Percentiles rank a stretch among this genome's conserved stretches.
Conservation (phyloP, 2,113 vertebrate genomes). For the Microcebus jonahi region DNA sequence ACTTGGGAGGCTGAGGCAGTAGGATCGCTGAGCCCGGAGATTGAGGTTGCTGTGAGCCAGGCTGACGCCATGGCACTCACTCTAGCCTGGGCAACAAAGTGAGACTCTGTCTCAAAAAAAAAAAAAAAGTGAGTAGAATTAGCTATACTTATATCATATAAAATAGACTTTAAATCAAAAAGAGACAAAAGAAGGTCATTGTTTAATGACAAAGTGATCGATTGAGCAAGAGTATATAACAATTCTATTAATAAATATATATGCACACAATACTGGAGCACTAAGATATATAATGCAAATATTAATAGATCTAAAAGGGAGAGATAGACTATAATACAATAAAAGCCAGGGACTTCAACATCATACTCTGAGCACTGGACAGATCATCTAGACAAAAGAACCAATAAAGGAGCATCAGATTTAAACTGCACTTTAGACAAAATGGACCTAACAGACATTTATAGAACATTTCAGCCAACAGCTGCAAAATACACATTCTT, state of each 20-base stretch:
- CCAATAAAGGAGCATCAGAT: not conserved
- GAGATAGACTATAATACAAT: not conserved
- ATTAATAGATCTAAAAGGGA: not conserved
- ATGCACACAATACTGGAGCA: not conserved
- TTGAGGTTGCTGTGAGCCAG: too few relatives aligned
- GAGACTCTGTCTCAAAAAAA: too few relatives aligned
- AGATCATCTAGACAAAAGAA: not conserved
- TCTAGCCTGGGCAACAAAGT: too few relatives aligned
- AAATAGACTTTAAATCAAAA: not conserved
- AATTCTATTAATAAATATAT: not conserved
- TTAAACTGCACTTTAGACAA: not conserved
- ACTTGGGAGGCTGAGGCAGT: too few relatives aligned
- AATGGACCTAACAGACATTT: not conserved
- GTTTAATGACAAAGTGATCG: not conserved
- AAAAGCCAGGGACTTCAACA: not conserved
- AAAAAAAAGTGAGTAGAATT: not conserved
- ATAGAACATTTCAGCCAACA: not conserved
- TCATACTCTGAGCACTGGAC: not conserved
- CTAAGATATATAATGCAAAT: not conserved
- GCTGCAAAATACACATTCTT: not conserved
- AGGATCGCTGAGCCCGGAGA: too few relatives aligned
- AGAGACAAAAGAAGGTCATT: not conserved
- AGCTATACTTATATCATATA: not conserved
- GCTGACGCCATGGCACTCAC: too few relatives aligned
- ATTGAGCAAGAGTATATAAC: not conserved